Percentiles rank a stretch among this genome's conserved stretches.
Evolutionary conservation across 2,113 vertebrate species (phyloP).

Genomic region (Oreotragus oreotragus): DNA sequence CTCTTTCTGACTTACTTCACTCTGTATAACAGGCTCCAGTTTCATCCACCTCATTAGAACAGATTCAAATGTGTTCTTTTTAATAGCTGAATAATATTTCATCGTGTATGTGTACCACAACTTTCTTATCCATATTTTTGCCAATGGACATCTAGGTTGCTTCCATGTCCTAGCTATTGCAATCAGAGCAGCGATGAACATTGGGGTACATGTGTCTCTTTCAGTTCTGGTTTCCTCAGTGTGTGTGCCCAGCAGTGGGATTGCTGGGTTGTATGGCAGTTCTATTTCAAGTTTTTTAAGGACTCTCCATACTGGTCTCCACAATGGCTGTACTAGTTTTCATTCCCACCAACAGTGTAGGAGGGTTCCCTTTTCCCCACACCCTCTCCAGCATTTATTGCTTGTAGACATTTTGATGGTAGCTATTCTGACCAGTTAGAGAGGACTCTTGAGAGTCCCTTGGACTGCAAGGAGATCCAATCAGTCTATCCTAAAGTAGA

Average conservation of each 20-base stretch:
- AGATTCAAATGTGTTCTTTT: not conserved
- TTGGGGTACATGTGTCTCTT: not conserved
- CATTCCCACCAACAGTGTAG: no score
- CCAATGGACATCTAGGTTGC: not conserved
- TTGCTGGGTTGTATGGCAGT: not conserved
- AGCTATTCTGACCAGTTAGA: not conserved
- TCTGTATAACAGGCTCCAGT: not conserved
- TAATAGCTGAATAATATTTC: not conserved
- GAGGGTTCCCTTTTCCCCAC: no score
- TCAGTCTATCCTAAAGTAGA: not conserved
- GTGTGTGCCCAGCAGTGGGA: not conserved
- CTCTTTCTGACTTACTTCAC: not conserved
- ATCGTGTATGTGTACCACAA: not conserved
- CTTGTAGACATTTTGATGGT: no score
- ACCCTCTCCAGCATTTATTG: no score
- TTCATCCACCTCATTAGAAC: not conserved
- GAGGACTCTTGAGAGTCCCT: not conserved
- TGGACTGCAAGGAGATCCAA: not conserved
- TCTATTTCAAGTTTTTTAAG: not conserved
- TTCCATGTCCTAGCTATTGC: not conserved
- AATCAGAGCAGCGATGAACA: rapidly evolving
- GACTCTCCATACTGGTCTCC: not conserved
- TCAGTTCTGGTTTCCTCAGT: not conserved
- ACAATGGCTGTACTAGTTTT: no score
- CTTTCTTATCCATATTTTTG: not conserved